Evolutionary conservation across 2,797 vertebrate genomes (phyloP).

Genomic region (Meriones psammophilus): DNA sequence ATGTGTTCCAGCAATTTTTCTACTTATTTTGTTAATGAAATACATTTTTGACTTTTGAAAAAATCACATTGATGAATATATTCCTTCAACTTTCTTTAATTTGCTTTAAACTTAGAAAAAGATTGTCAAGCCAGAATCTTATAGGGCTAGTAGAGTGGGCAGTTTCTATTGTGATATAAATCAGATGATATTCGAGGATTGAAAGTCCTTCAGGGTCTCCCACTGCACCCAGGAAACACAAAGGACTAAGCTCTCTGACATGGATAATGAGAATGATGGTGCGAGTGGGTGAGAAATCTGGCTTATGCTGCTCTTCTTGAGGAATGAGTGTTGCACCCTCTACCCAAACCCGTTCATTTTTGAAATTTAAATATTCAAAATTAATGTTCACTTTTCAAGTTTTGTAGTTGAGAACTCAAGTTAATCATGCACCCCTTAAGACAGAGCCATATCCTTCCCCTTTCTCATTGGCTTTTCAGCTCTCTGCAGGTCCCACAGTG

Average conservation of each 20-base stretch:
- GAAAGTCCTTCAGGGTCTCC: background rate
- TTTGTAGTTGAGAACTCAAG: background rate
- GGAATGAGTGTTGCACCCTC: background rate
- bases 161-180: background rate
- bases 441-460: background rate
- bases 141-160: background rate
- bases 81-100: background rate
- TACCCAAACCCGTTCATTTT: background rate
- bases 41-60: slow-evolving; percentile 1
- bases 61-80: slow-evolving; percentile 1
- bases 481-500: background rate
- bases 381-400: background rate
- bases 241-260: background rate
- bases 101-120: background rate
- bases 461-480: background rate
- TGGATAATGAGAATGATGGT: background rate
- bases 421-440: background rate
- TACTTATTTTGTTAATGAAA: background rate
- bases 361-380: background rate
- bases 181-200: background rate
- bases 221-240: background rate
- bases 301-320: background rate
- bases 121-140: background rate
- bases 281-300: background rate
- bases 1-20: background rate